Evolutionary conservation across 2,113 vertebrate genomes (phyloP).

Genomic region (Phylloscopus trochilus): DNA sequence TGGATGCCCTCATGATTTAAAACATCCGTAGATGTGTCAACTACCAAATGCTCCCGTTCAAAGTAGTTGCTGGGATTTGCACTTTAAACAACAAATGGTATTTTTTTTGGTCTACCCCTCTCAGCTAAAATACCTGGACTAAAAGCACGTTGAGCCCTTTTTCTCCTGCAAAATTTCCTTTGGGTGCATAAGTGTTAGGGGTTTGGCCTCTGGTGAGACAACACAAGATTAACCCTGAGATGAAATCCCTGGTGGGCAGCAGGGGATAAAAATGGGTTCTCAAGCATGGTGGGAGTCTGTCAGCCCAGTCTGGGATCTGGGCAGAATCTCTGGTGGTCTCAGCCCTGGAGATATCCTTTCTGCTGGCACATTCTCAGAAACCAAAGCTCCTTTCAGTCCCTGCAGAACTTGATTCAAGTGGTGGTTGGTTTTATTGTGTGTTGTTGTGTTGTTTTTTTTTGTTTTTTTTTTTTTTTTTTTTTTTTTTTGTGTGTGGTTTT

Average conservation of each 20-base stretch:
- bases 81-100: slow-evolving; percentile 70
- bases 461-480: too few relatives aligned
- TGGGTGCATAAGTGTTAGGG: rapidly evolving
- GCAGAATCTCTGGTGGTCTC: not conserved
- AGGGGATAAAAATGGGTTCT: not conserved
- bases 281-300: not conserved
- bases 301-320: not conserved
- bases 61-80: slow-evolving; percentile 69
- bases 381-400: not conserved
- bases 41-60: slow-evolving; percentile 73
- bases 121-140: not conserved
- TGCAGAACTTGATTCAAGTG: rapidly evolving
- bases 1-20: slow-evolving; percentile 78
- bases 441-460: too few relatives aligned
- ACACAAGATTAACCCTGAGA: not conserved
- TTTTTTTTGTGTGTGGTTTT: too few relatives aligned
- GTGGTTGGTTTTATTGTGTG: too few relatives aligned
- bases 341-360: not conserved
- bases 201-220: not conserved
- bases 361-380: not conserved
- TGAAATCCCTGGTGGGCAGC: not conserved
- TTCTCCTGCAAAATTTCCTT: not conserved
- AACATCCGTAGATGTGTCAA: slow-evolving; percentile 77
- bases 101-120: slow-evolving; percentile 33
- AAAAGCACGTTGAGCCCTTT: not conserved